A percentile compares a stretch with the other conserved stretches of the same genome.
Conservation (phyloP, 2,888 invertebrate genomes). For the Drosophila stalkeri region DNA sequence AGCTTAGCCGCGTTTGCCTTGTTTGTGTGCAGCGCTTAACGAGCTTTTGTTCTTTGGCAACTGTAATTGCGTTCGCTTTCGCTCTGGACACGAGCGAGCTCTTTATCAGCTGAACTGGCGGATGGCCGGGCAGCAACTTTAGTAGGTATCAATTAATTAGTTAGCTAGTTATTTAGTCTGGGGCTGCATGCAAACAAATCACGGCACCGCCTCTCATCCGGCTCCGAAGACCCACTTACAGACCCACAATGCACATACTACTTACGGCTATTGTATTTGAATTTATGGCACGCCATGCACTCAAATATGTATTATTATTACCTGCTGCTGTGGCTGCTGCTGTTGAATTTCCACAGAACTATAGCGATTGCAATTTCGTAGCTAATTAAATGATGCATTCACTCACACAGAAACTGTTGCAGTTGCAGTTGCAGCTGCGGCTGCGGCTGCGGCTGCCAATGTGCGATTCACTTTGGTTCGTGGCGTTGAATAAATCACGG, state of each 20-base stretch:
- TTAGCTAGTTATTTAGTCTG: slow-evolving; percentile 32
- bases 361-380: slow-evolving; percentile 38
- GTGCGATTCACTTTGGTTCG: slow-evolving; percentile 11
- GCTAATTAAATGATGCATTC: slow-evolving; percentile 54
- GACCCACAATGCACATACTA: neutral
- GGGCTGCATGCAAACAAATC: slow-evolving; percentile 56
- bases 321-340: slow-evolving; percentile 37
- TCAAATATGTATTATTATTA: slow-evolving; percentile 55
- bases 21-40: slow-evolving; percentile 37
- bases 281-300: slow-evolving; percentile 48
- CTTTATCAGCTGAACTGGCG: slow-evolving; percentile 39
- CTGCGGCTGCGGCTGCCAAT: neutral
- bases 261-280: slow-evolving; percentile 30
- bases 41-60: slow-evolving; percentile 65
- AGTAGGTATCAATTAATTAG: slow-evolving; percentile 62
- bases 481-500: slow-evolving; percentile 40
- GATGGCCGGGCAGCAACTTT: slow-evolving; percentile 30
- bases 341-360: slow-evolving; percentile 37
- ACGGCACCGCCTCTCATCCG: slow-evolving; percentile 23
- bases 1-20: slow-evolving; percentile 37
- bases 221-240: neutral
- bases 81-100: slow-evolving; percentile 26
- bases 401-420: slow-evolving; percentile 31
- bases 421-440: slow-evolving; percentile 2
- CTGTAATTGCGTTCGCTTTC: slow-evolving; percentile 67